phyloP scores from a whole-genome alignment of 2,113 vertebrate species.

The Siniperca chuatsi region DNA sequence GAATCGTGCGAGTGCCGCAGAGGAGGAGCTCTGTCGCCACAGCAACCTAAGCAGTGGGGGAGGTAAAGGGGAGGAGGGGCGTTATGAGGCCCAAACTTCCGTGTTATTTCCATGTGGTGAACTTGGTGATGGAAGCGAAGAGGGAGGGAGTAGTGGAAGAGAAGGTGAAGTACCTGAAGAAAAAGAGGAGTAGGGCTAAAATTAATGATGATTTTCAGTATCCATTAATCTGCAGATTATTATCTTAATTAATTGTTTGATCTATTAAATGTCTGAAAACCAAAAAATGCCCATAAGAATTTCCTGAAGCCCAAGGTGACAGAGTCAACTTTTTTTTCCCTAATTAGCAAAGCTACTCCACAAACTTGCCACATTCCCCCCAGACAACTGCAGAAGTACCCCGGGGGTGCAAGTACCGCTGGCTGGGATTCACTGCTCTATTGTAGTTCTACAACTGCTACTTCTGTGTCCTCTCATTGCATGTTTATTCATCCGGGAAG shows the following conservation, averaged over 20 bases:
- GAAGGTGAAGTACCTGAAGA: background rate
- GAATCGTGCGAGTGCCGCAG: constrained; percentile 13
- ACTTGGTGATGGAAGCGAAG: background rate
- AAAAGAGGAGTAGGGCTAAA: background rate
- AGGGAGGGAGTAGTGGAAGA: background rate
- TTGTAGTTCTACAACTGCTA: background rate
- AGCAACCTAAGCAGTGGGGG: constrained; percentile 45
- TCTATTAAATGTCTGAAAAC: background rate
- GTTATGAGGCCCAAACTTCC: constrained; percentile 8
- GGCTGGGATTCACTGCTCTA: background rate
- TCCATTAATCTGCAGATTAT: background rate
- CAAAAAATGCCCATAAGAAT: background rate
- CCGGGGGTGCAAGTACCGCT: background rate
- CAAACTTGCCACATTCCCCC: background rate
- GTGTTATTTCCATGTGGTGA: constrained; percentile 33
- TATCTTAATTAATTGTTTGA: background rate
- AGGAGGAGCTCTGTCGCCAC: constrained; percentile 45
- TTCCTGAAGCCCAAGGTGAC: background rate
- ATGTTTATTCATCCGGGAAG: background rate
- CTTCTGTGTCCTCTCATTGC: background rate
- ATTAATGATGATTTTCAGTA: background rate
- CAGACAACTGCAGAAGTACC: background rate
- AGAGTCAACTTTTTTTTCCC: background rate
- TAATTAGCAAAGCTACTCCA: background rate
- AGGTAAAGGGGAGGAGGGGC: background rate